Base-by-base conservation (phyloP, 2,113 vertebrate genomes). In the Atlantisia rogersi region DNA sequence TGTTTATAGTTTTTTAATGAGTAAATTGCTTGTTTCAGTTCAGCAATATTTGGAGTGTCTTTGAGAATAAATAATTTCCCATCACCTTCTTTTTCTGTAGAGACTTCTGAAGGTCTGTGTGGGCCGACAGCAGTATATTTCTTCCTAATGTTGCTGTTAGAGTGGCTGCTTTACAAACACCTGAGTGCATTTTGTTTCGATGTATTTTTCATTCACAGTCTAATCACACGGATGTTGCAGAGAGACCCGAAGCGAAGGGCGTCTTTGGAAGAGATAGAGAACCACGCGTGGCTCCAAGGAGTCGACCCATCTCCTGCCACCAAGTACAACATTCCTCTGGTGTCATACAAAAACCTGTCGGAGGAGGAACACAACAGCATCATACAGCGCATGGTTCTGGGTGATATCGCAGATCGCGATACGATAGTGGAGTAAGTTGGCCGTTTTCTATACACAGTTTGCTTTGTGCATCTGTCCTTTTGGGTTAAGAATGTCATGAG, bases 331-430 rank as follows among this genome's bases (percentile, higher is more conserved):
- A 99, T 99, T 89, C 99, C 99, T 15, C 98, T 99, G 2, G 99
- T 99, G 35, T 99, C 99, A 1, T 99, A 99, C 96, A 99, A 99
- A 97, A 99, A 99, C 42, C 98, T 99, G 60, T 99, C 99, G 0
- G 99, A 99, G 48, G 99, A 99, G 94, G 99, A 99, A 65, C 99
- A 99, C 98, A 99, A 99, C 97, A 98, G 99, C 88, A 99, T 99
- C 95, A 99, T 99, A 71, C 99, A 99, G 96, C 99, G 99, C 89
- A 99, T 99, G 99, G 99, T 99, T 82, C 98, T 99, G 0, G 99
- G 99, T 20, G 99, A 99, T 95, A 99, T 99, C 1, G 99, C 99
- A 0, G 99, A 99, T 76, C 94, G 99, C 9, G 99, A 99, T 10
- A 98, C 99, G 88, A 99, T 99, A 7, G 98, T 99, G 0, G 99